Evolutionary conservation across 2,888 invertebrate species (phyloP).

Genomic region (Tachina fera): DNA sequence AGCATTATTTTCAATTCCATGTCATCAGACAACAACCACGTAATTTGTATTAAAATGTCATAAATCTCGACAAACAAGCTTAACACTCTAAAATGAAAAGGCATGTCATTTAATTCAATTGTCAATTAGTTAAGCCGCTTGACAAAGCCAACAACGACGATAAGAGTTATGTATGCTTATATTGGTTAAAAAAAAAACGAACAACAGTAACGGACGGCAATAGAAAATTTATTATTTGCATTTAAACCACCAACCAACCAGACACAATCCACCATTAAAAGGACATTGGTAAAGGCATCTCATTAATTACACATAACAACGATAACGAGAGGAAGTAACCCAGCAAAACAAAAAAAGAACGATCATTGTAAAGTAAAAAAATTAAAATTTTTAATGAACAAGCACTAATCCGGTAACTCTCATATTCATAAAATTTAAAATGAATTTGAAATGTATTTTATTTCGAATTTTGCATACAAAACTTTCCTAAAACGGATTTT

Average conservation of each 20-base stretch:
- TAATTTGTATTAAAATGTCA: conserved; percentile 61
- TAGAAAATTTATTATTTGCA: conserved; percentile 2
- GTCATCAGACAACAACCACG: conserved; percentile 23
- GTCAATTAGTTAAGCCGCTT: conserved; percentile 58
- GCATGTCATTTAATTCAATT: conserved; percentile 70
- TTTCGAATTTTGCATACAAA: too few relatives aligned
- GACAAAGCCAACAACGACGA: conserved; percentile 17
- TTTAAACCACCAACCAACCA: conserved; percentile 19
- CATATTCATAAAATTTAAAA: too few relatives aligned
- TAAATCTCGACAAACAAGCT: conserved; percentile 59
- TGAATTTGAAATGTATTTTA: too few relatives aligned
- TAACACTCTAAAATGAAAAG: conserved; percentile 61
- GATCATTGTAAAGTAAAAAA: too few relatives aligned
- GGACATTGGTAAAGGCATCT: conserved; percentile 36
- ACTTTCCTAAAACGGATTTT: too few relatives aligned
- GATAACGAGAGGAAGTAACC: neutral
- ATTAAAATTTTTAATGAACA: too few relatives aligned
- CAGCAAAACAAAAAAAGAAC: too few relatives aligned
- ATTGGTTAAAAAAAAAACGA: neutral
- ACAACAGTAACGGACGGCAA: neutral
- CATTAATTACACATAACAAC: conserved; percentile 21
- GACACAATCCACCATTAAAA: conserved; percentile 15
- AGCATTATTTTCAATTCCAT: neutral
- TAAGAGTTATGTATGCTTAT: neutral
- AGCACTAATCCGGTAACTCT: too few relatives aligned